Conservation (phyloP, 2,888 invertebrate species). For the Torymus auratus region DNA sequence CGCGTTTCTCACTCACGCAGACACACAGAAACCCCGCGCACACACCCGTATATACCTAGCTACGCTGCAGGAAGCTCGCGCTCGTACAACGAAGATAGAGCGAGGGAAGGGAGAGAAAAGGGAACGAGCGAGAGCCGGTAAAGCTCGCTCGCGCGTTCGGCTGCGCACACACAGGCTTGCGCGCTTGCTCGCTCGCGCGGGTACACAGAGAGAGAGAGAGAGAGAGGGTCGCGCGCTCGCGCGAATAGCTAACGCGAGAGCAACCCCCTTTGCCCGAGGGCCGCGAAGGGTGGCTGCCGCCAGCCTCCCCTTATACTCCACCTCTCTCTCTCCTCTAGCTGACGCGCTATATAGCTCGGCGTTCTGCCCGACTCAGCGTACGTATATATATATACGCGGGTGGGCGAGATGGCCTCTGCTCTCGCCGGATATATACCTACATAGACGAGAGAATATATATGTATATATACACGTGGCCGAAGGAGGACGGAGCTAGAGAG, state of each 20-base stretch:
- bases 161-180: background rate
- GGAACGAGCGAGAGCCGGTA: constrained; percentile 15
- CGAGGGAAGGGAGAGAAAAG: background rate
- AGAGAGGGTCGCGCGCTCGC: constrained; percentile 32
- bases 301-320: constrained; percentile 15
- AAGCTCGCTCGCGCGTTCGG: background rate
- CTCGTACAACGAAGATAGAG: background rate
- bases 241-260: constrained; percentile 53
- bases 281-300: constrained; percentile 58
- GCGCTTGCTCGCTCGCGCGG: background rate
- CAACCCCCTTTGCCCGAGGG: constrained; percentile 55
- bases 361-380: constrained; percentile 27
- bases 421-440: constrained; percentile 35
- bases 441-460: too few relatives aligned
- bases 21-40: background rate
- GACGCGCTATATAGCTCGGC: too few relatives aligned
- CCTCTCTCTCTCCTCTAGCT: background rate
- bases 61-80: background rate
- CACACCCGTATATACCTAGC: background rate
- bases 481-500: constrained; percentile 45
- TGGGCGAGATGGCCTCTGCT: constrained; percentile 36
- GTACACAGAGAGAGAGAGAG: background rate
- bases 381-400: constrained; percentile 49
- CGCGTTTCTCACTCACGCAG: constrained; percentile 24
- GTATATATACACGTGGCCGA: constrained; percentile 8